Evolutionary conservation across 2,888 invertebrate genomes (phyloP).

Genomic region (Cheilosia vernalis): DNA sequence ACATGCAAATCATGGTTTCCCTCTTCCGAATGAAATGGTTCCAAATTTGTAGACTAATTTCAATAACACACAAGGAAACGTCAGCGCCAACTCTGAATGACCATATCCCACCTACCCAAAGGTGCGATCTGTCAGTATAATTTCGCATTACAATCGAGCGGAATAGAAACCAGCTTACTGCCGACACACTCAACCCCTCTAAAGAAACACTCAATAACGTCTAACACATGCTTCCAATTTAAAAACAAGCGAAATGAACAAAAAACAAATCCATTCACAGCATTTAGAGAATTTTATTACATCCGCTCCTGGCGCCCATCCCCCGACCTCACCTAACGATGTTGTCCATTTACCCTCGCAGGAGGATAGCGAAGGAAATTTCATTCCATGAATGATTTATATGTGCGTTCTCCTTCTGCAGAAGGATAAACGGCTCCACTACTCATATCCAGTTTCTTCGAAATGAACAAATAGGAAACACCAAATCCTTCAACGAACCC

Average conservation of each 20-base stretch:
- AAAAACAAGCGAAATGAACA: constrained; percentile 16
- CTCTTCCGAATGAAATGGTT: too few relatives aligned
- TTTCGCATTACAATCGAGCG: constrained; percentile 28
- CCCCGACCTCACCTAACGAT: constrained; percentile 11
- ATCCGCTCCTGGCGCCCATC: constrained; percentile 17
- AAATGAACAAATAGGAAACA: not conserved
- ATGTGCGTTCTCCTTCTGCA: constrained; percentile 37
- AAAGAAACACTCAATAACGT: constrained; percentile 39
- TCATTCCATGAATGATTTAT: constrained; percentile 68
- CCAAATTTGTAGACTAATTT: too few relatives aligned
- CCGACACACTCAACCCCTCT: not conserved
- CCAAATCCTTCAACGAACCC: constrained; percentile 18
- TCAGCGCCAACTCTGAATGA: not conserved
- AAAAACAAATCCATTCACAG: constrained; percentile 50
- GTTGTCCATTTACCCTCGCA: constrained; percentile 38
- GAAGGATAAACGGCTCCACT: constrained; percentile 62
- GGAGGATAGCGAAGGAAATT: constrained; percentile 51
- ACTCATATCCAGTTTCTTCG: constrained; percentile 37
- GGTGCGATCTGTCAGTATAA: not conserved
- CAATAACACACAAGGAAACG: too few relatives aligned
- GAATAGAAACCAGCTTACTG: not conserved
- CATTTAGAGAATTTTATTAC: constrained; percentile 67
- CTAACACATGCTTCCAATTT: constrained; percentile 30
- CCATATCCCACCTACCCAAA: constrained; percentile 19
- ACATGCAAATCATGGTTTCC: too few relatives aligned